Evolutionary conservation across 2,888 invertebrate species (phyloP), one percentile per base, ranked within the genome.

Genomic region (Mythimna lalbum): DNA sequence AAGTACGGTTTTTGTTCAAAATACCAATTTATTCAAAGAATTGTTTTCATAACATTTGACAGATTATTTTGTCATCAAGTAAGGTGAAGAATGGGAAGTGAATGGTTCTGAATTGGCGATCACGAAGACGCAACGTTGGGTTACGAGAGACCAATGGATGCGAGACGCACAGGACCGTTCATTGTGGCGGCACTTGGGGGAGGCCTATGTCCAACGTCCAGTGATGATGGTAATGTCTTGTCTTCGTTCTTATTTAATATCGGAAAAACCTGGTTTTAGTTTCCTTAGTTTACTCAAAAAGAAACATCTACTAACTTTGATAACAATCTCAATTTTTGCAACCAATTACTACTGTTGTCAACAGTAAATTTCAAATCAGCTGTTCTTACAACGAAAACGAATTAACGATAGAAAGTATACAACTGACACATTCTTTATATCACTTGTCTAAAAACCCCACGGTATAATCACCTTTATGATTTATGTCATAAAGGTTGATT

Each of bases 331-430:
- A 39, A 49, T 67, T 55, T 78, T 55, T 55, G 65, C 70, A 50
- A 10, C 31, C 17, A 77, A 64, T 70, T 53, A 81, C 60, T 55
- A 64, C 52, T 55, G 73, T 64, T 75, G 80, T 70, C 70, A 64
- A 66, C 73, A 73, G 67, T 73, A 70, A 73, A 76, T 77, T 74
- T 74, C 52, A 39, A 78, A 72, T 84, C 88, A 87, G 86, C 86
- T 88, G 87, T 83, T 87, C 62, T 78, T 63, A 82, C 76, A 88
- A 88, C 78, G 88, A 88, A 88, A 85, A 75, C 76, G 81, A 86
- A 84, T 84, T 75, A 62, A 71, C 69, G 76, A 80, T 88, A 87
- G 88, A 88, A 88, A 88, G 88, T 87, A 66, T 75, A 80, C 71
- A 75, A 63, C 68, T 53, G 56, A 50, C 65, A 69, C 73, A 73